A percentile compares a stretch with the other conserved stretches of the same genome.
Evolutionary conservation across 1,140 invertebrate species (phyloP).

Genomic region (Eupeodes corollae): DNA sequence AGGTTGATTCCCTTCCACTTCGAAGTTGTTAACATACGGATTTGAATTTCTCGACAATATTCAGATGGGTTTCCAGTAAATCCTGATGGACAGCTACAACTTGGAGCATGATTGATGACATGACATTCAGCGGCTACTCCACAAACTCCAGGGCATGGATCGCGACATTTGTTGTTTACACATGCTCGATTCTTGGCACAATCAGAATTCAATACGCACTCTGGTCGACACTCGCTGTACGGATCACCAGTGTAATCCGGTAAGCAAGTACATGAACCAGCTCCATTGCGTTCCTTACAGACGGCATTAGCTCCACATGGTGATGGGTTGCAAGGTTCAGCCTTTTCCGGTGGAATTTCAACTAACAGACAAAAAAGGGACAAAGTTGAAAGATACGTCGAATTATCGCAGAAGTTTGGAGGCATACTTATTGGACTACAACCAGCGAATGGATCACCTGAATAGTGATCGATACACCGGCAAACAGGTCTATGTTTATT

Average conservation of each 20-base stretch:
- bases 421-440: conserved; percentile 42
- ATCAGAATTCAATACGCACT: conserved; percentile 60
- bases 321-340: conserved; percentile 56
- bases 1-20: background rate
- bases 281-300: conserved; percentile 65
- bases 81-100: conserved; percentile 56
- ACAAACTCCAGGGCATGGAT: conserved; percentile 63
- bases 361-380: conserved; percentile 12
- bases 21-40: conserved; percentile 41
- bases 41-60: conserved; percentile 44
- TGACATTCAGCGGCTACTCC: conserved; percentile 60
- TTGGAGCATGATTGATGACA: conserved; percentile 62
- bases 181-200: conserved; percentile 56
- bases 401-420: background rate
- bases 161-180: conserved; percentile 53
- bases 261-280: conserved; percentile 58
- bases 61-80: conserved; percentile 63
- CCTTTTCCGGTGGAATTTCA: conserved; percentile 39
- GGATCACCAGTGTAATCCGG: conserved; percentile 64
- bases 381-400: background rate
- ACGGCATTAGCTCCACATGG: conserved; percentile 70
- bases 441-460: conserved; percentile 63
- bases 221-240: conserved; percentile 58
- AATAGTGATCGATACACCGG: conserved; percentile 56
- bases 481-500: conserved; percentile 66